Evolutionary conservation across 2,888 invertebrate genomes (phyloP).

Genomic region (Ypsolopha scabrella): DNA sequence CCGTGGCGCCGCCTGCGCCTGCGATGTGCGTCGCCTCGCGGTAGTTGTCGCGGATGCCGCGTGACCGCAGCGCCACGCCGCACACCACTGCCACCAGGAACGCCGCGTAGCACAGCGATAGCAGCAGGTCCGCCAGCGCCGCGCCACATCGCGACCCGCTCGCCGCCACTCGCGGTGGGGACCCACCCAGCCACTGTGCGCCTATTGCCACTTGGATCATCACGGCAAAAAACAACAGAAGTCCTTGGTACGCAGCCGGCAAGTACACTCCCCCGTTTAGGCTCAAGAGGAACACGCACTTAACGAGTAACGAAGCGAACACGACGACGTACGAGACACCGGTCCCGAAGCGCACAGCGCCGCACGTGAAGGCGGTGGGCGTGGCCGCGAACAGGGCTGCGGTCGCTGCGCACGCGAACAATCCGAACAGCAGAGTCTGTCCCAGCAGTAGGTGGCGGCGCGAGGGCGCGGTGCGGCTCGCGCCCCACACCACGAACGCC

Average conservation of each 20-base stretch:
- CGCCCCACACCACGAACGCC: constrained; percentile 84
- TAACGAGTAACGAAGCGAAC: constrained; percentile 92
- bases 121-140: constrained; percentile 77
- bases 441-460: constrained; percentile 89
- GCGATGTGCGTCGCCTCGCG: constrained; percentile 94
- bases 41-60: constrained; percentile 93
- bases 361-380: constrained; percentile 84
- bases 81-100: constrained; percentile 88
- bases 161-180: constrained; percentile 71
- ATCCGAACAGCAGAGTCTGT: constrained; percentile 86
- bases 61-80: constrained; percentile 85
- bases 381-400: constrained; percentile 83
- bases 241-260: constrained; percentile 91
- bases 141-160: constrained; percentile 71
- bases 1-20: constrained; percentile 85
- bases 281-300: constrained; percentile 93
- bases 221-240: constrained; percentile 90
- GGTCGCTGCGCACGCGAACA: constrained; percentile 84
- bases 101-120: constrained; percentile 86
- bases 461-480: constrained; percentile 85
- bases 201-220: constrained; percentile 90
- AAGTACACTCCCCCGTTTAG: constrained; percentile 92
- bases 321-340: constrained; percentile 88
- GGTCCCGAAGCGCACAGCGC: constrained; percentile 83
- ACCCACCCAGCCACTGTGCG: constrained; percentile 85